Conservation (phyloP, 1,140 invertebrate species). For the Cherax destructor region DNA sequence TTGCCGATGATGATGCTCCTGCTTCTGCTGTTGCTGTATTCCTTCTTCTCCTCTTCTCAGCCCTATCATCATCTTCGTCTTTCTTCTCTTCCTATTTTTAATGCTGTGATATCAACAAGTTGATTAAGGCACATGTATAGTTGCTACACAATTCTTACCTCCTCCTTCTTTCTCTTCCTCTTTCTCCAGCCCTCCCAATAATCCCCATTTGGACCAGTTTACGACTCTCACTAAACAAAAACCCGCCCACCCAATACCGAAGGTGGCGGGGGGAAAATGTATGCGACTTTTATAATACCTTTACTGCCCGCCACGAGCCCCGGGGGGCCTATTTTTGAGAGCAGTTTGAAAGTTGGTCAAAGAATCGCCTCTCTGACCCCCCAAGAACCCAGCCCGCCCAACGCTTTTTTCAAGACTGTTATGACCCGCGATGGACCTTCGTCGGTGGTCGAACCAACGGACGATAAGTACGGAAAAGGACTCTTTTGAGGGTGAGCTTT, state of each 20-base stretch:
- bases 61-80: too few relatives aligned
- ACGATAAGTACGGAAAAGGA: too few relatives aligned
- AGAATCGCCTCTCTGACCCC: conserved; percentile 23
- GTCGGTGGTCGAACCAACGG: too few relatives aligned
- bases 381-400: not conserved
- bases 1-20: too few relatives aligned
- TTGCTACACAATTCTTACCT: too few relatives aligned
- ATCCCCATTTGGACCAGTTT: conserved; percentile 29
- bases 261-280: conserved; percentile 35
- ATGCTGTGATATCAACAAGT: too few relatives aligned
- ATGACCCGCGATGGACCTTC: conserved; percentile 11
- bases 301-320: conserved; percentile 56
- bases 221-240: conserved; percentile 39
- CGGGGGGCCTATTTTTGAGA: conserved; percentile 61
- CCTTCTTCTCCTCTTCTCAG: too few relatives aligned
- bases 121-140: too few relatives aligned
- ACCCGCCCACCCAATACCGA: conserved; percentile 35
- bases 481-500: too few relatives aligned
- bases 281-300: conserved; percentile 69
- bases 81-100: too few relatives aligned
- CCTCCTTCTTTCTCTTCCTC: too few relatives aligned
- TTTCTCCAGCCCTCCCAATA: not conserved
- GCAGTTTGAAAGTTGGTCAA: conserved; percentile 68
- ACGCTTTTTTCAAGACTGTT: conserved; percentile 29
- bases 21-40: too few relatives aligned